Percentiles rank a stretch among this genome's conserved stretches.
These are phyloP conservation scores for Philonicus albiceps DNA, from an alignment of 2,888 invertebrate species.

Conservation along the genomic window DNA sequence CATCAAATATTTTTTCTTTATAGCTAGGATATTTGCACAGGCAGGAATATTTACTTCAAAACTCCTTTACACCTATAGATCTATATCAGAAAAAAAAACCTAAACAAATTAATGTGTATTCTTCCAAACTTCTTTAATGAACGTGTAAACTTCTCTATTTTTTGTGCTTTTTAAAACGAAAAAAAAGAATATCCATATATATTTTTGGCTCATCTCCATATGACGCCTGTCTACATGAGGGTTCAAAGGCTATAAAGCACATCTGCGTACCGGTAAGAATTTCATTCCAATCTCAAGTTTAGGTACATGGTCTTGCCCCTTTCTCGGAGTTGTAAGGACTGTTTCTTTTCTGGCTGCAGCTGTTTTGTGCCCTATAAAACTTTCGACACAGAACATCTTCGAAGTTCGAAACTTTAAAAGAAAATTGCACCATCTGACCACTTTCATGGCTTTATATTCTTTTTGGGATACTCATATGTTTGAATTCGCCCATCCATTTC, in stretches of 20 bases:
- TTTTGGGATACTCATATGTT: not conserved
- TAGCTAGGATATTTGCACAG: too few species aligned
- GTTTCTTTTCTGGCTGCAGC: not conserved
- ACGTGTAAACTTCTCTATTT: not conserved
- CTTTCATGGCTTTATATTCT: not conserved
- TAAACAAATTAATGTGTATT: not conserved
- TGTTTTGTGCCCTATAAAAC: not conserved
- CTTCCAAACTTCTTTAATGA: not conserved
- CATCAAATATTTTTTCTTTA: too few species aligned
- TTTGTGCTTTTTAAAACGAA: not conserved
- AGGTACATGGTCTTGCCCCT: not conserved
- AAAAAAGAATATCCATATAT: not conserved
- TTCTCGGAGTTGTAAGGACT: not conserved
- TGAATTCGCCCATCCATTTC: not conserved
- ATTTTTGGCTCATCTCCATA: not conserved
- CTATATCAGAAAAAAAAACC: not conserved
- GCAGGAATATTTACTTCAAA: too few species aligned
- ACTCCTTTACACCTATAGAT: too few species aligned
- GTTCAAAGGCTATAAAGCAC: not conserved
- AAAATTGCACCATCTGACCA: not conserved
- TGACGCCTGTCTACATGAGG: not conserved
- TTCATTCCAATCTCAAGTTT: not conserved
- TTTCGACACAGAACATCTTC: not conserved
- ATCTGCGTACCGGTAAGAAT: not conserved
- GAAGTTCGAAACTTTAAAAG: not conserved